phyloP scores from a whole-genome alignment of 2,888 invertebrate species.

The Phymatocera aterrima region DNA sequence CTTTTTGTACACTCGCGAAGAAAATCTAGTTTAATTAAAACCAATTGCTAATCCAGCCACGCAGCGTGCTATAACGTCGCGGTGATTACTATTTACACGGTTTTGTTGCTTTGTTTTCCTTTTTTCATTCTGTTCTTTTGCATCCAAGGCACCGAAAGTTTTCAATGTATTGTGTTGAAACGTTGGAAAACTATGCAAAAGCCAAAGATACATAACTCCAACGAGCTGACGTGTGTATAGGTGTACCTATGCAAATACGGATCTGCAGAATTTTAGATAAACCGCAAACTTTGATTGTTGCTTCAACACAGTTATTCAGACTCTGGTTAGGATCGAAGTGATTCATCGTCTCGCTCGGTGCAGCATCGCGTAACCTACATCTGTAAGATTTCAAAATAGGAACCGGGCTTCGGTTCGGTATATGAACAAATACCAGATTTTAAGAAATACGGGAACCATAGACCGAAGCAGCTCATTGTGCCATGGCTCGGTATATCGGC shows the following conservation, averaged over 20 bases:
- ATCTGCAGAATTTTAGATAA: not conserved
- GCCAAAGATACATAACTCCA: not conserved
- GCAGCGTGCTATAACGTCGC: not conserved
- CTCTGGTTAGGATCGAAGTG: not conserved
- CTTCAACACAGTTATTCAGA: not conserved
- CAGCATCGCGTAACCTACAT: not conserved
- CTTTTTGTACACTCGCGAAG: not conserved
- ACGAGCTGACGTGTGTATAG: not conserved
- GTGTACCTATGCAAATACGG: not conserved
- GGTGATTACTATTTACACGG: slow-evolving; percentile 21
- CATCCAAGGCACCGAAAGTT: not conserved
- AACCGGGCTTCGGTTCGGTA: no score
- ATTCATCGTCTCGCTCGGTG: not conserved
- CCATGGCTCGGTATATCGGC: no score
- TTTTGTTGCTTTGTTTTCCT: not conserved
- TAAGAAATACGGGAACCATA: no score
- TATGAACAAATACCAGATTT: no score
- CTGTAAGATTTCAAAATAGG: not conserved
- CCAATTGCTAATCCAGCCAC: not conserved
- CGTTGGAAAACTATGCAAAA: not conserved
- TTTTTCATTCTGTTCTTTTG: not conserved
- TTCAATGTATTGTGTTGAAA: slow-evolving; percentile 3
- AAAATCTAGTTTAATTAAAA: slow-evolving; percentile 38
- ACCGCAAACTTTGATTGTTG: not conserved
- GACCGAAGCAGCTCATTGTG: no score